These are phyloP conservation scores for Sepiola atlantica DNA, from an alignment of 2,888 invertebrate genomes.

Conservation along the genomic window DNA sequence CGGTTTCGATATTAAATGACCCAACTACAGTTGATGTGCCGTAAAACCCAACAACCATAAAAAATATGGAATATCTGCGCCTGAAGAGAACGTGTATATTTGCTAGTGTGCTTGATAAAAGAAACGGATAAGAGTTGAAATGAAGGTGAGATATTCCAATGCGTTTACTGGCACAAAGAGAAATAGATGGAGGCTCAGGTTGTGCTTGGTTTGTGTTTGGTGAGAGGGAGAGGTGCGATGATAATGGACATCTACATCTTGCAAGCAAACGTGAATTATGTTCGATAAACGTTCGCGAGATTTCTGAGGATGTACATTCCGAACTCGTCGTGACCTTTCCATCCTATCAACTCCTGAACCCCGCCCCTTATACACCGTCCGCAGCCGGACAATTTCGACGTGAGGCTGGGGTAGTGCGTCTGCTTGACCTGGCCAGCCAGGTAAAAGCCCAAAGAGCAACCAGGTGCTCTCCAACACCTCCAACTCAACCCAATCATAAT, in stretches of 20 bases:
- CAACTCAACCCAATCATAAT: too few relatives aligned
- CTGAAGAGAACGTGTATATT: too few relatives aligned
- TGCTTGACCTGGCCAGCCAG: background rate
- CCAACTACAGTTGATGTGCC: too few relatives aligned
- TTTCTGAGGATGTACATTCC: background rate
- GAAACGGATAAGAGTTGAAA: background rate
- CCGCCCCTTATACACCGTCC: background rate
- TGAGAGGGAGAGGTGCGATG: too few relatives aligned
- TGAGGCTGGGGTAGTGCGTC: background rate
- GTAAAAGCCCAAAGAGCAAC: background rate
- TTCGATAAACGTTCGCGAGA: slow-evolving; percentile 4
- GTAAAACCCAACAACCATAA: too few relatives aligned
- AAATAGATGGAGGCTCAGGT: background rate
- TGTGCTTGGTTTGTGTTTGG: too few relatives aligned
- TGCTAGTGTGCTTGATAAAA: background rate
- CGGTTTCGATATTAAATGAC: too few relatives aligned
- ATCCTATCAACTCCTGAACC: background rate
- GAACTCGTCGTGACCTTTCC: background rate
- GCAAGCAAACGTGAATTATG: background rate
- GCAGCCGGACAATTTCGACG: background rate
- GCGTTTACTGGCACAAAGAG: background rate
- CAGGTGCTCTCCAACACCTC: background rate
- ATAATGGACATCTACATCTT: background rate
- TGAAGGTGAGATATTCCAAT: background rate
- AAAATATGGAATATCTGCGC: too few relatives aligned